phyloP scores from a whole-genome alignment of 2,888 invertebrate species.

The Trisateles emortualis region DNA sequence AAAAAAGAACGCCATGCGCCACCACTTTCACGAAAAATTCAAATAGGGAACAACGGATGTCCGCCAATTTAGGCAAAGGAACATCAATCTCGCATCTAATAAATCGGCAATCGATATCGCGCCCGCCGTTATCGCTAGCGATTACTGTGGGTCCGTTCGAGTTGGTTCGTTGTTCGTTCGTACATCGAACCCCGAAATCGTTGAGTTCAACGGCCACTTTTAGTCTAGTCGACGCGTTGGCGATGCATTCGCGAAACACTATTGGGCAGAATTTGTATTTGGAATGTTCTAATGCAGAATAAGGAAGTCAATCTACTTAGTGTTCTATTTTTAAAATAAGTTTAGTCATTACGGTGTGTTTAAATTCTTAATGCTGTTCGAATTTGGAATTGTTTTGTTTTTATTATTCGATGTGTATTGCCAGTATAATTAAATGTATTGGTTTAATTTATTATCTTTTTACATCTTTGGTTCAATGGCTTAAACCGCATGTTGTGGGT shows the following conservation, averaged over 20 bases:
- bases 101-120: conserved; percentile 56
- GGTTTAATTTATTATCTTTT: no score
- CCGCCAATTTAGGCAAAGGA: conserved; percentile 24
- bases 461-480: no score
- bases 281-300: conserved; percentile 12
- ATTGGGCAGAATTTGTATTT: conserved; percentile 35
- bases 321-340: conserved; percentile 1
- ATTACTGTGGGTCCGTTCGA: conserved; percentile 45
- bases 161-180: conserved; percentile 57
- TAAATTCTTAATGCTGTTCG: neutral
- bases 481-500: no score
- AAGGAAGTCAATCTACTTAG: neutral
- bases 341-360: neutral
- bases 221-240: conserved; percentile 53
- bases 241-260: conserved; percentile 46
- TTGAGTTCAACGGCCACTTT: conserved; percentile 54
- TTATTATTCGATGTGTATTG: neutral
- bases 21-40: conserved; percentile 14
- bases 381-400: neutral
- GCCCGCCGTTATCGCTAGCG: conserved; percentile 46
- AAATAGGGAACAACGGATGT: conserved; percentile 26
- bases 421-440: no score
- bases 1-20: neutral
- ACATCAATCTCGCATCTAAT: conserved; percentile 43
- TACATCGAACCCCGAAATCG: conserved; percentile 58